phyloP scores from a whole-genome alignment of 2,797 vertebrate genomes.

The Sebastes paucispinis region DNA sequence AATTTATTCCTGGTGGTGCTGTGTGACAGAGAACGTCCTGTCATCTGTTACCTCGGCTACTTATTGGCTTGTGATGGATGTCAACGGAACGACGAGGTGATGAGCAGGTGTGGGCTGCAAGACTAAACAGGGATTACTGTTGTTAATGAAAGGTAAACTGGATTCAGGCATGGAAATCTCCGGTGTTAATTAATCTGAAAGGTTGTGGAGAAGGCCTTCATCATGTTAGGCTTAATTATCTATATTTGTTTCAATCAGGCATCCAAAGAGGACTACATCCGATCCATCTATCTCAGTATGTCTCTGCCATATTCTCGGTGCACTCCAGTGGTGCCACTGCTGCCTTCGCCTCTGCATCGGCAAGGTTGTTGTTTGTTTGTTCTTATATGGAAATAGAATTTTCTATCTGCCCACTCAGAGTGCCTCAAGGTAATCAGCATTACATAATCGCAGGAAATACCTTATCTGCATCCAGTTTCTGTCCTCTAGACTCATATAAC shows the following conservation, averaged over 20 bases:
- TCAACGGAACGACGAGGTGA: not conserved
- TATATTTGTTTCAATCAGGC: not conserved
- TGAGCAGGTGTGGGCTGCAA: constrained; percentile 31
- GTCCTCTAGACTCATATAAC: constrained; percentile 62
- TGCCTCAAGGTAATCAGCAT: constrained; percentile 52
- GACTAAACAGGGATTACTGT: not conserved
- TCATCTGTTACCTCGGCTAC: not conserved
- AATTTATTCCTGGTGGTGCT: not conserved
- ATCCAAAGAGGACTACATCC: not conserved
- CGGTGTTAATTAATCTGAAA: not conserved
- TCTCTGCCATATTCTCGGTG: constrained; percentile 69
- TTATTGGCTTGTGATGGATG: not conserved
- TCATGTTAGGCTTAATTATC: not conserved
- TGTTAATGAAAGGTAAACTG: constrained; percentile 12
- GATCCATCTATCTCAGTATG: constrained; percentile 70
- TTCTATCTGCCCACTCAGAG: constrained; percentile 48
- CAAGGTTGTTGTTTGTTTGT: constrained; percentile 82
- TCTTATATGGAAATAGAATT: constrained; percentile 38
- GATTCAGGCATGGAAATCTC: not conserved
- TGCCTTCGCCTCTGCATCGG: constrained; percentile 78
- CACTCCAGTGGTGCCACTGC: constrained; percentile 76
- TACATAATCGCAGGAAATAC: constrained; percentile 69
- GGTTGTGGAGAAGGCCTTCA: not conserved
- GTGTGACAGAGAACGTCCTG: not conserved
- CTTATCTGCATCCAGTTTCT: constrained; percentile 82